Evolutionary conservation across 2,113 vertebrate genomes (phyloP), one percentile per base, ranked within the genome.

Genomic region (Clarias macrocephalus): DNA sequence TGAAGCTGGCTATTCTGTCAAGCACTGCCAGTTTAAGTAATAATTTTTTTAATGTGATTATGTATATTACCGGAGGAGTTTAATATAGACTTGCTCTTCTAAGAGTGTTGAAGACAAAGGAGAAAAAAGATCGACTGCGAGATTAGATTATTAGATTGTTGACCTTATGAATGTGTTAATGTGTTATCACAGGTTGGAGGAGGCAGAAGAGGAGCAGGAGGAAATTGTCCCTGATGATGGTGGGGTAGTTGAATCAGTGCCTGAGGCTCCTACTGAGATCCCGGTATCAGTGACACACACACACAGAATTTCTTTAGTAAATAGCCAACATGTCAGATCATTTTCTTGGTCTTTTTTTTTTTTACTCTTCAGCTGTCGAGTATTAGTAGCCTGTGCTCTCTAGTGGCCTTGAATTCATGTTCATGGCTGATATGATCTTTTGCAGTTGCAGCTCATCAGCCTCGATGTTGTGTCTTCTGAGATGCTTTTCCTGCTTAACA

Each of bases 91-190:
- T 15, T 68, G 5, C 25, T 65, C 25, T 12, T 65, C 62, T 28
- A 65, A 25, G 25, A 65, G 11, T 28, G 28, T 68, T 68, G 3
- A 30, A 30, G n/a, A 68, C 28, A 68, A 18, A 68, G 13, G 65
- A 30, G n/a, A 30, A 30, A 30, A 68, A 68, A 16, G 28, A 6
- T 68, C 5, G 66, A 33, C 15, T 18, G 28, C 7, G 5, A 13
- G 65, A 30, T 68, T 30, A 16, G n/a, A 2, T 70, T 18, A 18
- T 70, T n/a, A 9, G 30, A 6, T 33, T 73, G 33, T 42, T 42
- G 48, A 48, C 48, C 48, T 1, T 21, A 91, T 90, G 66, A 92
- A 87, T 52, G 15, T 76, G 28, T 86, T 56, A 92, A 87, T 52
- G 15, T 76, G 28, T 86, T 56, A 80, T 37, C 54, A 56, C 82